Conservation (phyloP, 2,113 vertebrate genomes). For the Sprattus sprattus region DNA sequence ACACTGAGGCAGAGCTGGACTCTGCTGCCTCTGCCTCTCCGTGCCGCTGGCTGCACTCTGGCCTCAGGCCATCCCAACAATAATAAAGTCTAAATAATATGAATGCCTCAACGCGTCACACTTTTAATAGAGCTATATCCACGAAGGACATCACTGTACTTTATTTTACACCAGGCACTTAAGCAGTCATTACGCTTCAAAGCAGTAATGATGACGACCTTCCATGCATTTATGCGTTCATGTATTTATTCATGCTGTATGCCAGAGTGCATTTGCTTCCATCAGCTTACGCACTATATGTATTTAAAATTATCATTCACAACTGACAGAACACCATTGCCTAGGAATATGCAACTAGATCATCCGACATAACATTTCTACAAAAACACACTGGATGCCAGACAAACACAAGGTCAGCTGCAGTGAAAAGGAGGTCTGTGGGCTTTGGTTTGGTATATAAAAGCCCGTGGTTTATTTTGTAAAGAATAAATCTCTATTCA, state of each 20-base stretch:
- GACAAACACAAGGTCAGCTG: not conserved
- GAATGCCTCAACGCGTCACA: too few relatives aligned
- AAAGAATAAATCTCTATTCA: slow-evolving; percentile 25
- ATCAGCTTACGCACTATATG: too few relatives aligned
- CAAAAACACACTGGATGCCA: not conserved
- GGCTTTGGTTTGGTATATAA: not conserved
- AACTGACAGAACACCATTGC: not conserved
- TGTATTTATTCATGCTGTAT: not conserved
- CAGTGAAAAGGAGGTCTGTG: not conserved
- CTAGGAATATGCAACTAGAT: not conserved
- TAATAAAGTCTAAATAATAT: not conserved
- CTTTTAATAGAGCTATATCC: too few relatives aligned
- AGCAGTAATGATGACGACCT: too few relatives aligned
- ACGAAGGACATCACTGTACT: too few relatives aligned
- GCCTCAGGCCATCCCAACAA: not conserved
- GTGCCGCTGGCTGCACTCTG: not conserved
- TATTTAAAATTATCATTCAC: not conserved
- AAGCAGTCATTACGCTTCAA: too few relatives aligned
- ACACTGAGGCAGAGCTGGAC: not conserved
- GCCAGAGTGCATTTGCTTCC: not conserved
- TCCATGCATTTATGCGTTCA: not conserved
- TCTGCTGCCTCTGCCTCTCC: not conserved
- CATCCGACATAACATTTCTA: not conserved
- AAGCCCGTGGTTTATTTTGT: not conserved
- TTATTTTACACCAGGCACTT: too few relatives aligned